Base-by-base conservation (phyloP, 2,888 invertebrate genomes). In the Scaptomyza cyrtandrae region DNA sequence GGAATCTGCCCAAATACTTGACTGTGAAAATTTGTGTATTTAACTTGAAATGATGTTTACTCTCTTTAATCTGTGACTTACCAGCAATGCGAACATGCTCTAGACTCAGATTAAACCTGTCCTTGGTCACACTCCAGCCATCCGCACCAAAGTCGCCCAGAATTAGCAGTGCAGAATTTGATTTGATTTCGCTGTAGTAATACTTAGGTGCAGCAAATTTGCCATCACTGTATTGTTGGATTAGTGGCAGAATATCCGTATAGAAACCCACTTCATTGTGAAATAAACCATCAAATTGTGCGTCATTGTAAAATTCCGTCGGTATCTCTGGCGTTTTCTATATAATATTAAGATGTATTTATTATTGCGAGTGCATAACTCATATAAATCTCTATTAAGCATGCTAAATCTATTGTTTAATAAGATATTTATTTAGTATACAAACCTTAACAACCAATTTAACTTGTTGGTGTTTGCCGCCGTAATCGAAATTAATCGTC, bases 231-330 rank as follows among this genome's bases (percentile, higher is more conserved):
- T 85, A 59, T 6, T 80, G 43, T n/a, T 86, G 71, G 2, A 92
- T 49, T 3, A 78, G 71, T 1, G 92, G 91, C n/a, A 91, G 49
- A 1, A 92, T 80, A 31, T 74, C 73, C 0, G 82, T 89, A 31
- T 92, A 92, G 3, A 88, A 89, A 7, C 64, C 19, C 3, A 91
- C 89, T 80, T 92, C 92, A 70, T 92, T 92, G 39, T 66, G 68
- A 55, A 91, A 92, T 2, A 92, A 78, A 0, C 71, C 60, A 1
- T 62, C 66, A 39, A 91, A 92, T 54, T 86, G 80, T 0, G 90
- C 46, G 0, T 71, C 27, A 6, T 88, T 75, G 53, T 87, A 92
- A 0, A 65, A 33, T 44, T 88, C 82, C 29, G 78, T 53, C 0
- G 90, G 64, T 6, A 91, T 3, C 1, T 62, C 57, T 1, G 92